Evolutionary conservation across 2,797 vertebrate genomes (phyloP).

Genomic region (Gymnocypris eckloni): DNA sequence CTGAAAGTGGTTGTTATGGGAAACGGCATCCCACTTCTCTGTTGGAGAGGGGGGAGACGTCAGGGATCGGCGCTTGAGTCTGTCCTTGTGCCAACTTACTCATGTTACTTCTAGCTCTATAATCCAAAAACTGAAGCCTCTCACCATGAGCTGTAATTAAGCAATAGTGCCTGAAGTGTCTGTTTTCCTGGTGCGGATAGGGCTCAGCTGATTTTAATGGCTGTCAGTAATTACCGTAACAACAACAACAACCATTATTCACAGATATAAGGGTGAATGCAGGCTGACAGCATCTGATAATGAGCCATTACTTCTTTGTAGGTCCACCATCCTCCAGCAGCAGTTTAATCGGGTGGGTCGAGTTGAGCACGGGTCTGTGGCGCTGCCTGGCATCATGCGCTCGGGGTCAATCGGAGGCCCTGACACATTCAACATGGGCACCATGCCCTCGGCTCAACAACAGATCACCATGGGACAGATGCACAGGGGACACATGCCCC

Average conservation of each 20-base stretch:
- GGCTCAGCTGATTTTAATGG: slow-evolving; percentile 41
- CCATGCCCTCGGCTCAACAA: slow-evolving; percentile 95
- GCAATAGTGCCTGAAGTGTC: slow-evolving; percentile 69
- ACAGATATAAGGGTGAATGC: neutral
- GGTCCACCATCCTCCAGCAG: slow-evolving; percentile 96
- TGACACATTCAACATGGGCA: slow-evolving; percentile 92
- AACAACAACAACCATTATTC: slow-evolving; percentile 24
- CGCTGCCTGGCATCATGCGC: slow-evolving; percentile 93
- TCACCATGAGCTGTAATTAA: slow-evolving; percentile 76
- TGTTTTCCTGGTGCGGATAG: slow-evolving; percentile 59
- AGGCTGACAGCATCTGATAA: neutral
- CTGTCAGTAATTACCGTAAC: slow-evolving; percentile 29
- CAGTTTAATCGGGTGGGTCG: slow-evolving; percentile 95
- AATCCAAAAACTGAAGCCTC: slow-evolving; percentile 75
- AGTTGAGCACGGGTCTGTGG: slow-evolving; percentile 93
- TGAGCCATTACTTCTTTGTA: slow-evolving; percentile 61
- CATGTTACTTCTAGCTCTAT: slow-evolving; percentile 68
- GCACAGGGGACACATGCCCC: slow-evolving; percentile 98
- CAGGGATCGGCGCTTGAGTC: slow-evolving; percentile 57
- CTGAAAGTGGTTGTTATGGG: slow-evolving; percentile 64
- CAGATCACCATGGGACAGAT: slow-evolving; percentile 95
- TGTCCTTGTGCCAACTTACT: slow-evolving; percentile 67
- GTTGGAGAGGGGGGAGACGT: slow-evolving; percentile 60
- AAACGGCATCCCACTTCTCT: slow-evolving; percentile 61
- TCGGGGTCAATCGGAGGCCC: slow-evolving; percentile 91